Evolutionary conservation across 2,797 vertebrate genomes (phyloP).

Genomic region (Lutjanus campechanus): DNA sequence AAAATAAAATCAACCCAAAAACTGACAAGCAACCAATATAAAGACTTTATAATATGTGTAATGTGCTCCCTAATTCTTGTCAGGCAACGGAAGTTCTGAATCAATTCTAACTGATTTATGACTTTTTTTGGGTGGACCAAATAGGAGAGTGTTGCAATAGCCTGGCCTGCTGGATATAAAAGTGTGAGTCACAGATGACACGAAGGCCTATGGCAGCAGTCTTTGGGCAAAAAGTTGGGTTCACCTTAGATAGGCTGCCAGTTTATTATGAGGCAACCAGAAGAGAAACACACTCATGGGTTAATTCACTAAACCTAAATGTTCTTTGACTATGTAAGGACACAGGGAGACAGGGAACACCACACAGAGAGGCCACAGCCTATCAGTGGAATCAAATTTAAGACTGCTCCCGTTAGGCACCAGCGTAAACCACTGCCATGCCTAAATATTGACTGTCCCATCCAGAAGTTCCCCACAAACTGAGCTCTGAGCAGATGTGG

Average conservation of each 20-base stretch:
- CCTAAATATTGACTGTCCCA: background rate
- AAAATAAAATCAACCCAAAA: background rate
- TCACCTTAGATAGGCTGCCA: too few species aligned
- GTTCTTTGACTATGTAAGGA: background rate
- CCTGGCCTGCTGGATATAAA: slow-evolving; percentile 2
- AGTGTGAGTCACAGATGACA: background rate
- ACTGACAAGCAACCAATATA: slow-evolving; percentile 17
- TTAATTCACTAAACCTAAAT: background rate
- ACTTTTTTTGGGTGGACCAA: background rate
- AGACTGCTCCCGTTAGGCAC: background rate
- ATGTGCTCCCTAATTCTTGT: background rate
- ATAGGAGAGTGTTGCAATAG: background rate
- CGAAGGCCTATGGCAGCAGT: background rate
- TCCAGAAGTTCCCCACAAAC: background rate
- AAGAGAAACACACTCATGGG: background rate
- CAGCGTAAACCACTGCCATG: background rate
- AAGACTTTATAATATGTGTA: background rate
- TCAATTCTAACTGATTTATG: slow-evolving; percentile 6
- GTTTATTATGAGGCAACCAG: background rate
- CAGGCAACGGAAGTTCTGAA: slow-evolving; percentile 1
- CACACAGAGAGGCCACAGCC: background rate
- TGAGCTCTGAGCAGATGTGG: background rate
- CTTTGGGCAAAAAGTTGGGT: background rate
- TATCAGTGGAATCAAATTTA: background rate
- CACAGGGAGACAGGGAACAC: background rate